Conservation (phyloP, 2,888 invertebrate genomes). For the Phyto melanocephala region DNA sequence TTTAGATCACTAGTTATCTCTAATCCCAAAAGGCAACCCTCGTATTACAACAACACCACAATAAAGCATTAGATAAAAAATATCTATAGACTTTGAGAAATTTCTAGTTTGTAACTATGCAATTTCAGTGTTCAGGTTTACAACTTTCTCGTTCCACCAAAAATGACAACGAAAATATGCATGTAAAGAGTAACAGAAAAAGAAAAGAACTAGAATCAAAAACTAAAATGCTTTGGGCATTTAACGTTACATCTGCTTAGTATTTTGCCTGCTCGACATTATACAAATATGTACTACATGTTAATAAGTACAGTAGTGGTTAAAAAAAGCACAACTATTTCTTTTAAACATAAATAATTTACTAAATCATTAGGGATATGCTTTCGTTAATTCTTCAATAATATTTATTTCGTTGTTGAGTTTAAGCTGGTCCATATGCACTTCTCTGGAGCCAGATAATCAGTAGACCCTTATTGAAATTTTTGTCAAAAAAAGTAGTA, state of each 20-base stretch:
- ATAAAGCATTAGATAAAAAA: background rate
- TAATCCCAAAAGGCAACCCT: no score
- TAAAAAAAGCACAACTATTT: background rate
- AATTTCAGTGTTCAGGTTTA: conserved; percentile 25
- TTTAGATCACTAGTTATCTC: no score
- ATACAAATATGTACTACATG: conserved; percentile 13
- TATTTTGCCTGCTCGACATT: conserved; percentile 21
- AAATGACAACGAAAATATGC: background rate
- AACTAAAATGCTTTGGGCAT: conserved; percentile 53
- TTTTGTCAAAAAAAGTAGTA: no score
- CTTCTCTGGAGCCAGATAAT: no score
- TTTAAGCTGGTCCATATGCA: no score
- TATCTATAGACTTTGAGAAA: conserved; percentile 3
- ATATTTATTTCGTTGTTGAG: no score
- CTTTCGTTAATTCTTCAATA: no score
- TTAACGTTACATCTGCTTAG: conserved; percentile 55
- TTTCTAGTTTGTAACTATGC: conserved; percentile 5
- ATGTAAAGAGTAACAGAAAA: conserved; percentile 1
- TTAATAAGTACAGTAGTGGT: background rate
- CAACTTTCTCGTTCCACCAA: background rate
- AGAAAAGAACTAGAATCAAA: conserved; percentile 31
- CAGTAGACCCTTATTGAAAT: no score
- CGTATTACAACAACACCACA: background rate
- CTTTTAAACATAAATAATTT: background rate
- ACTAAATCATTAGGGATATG: no score